Conservation (phyloP, 2,113 vertebrate genomes). For the Porphyrio hochstetteri region DNA sequence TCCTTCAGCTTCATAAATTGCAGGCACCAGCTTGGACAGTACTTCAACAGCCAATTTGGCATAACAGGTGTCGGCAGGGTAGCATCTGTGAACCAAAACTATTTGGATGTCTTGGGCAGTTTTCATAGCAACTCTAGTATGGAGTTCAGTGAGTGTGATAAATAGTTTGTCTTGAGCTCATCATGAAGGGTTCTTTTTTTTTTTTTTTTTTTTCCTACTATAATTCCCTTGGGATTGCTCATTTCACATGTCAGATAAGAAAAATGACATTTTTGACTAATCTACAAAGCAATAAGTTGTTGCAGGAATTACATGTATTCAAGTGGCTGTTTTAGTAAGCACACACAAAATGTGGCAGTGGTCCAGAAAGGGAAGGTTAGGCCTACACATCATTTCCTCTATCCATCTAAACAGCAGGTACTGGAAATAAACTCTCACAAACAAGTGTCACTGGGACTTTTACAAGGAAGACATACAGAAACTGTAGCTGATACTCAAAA, state of each 20-base stretch:
- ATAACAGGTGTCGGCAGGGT: not conserved
- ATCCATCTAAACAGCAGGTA: not conserved
- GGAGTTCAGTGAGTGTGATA: not conserved
- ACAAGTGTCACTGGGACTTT: not conserved
- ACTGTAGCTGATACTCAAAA: not conserved
- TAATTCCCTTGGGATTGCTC: not conserved
- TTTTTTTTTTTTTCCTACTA: not conserved
- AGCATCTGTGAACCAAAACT: not conserved
- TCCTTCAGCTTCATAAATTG: not conserved
- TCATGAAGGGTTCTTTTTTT: not conserved
- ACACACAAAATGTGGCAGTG: not conserved
- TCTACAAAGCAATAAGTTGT: not conserved
- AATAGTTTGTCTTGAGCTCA: not conserved
- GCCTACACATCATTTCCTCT: not conserved
- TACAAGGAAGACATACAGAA: not conserved
- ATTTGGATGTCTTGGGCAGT: not conserved
- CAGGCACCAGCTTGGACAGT: not conserved
- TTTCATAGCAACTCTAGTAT: not conserved
- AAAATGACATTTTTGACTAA: not conserved
- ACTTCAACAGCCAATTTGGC: not conserved
- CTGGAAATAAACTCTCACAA: not conserved
- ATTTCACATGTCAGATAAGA: fast-evolving
- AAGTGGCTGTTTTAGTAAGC: not conserved
- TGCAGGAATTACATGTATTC: not conserved
- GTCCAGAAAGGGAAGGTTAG: not conserved